Percentiles rank a stretch among this genome's conserved stretches.
These are phyloP conservation scores for Pachycephus smyrnensis DNA, from an alignment of 2,888 invertebrate genomes.

Conservation along the genomic window DNA sequence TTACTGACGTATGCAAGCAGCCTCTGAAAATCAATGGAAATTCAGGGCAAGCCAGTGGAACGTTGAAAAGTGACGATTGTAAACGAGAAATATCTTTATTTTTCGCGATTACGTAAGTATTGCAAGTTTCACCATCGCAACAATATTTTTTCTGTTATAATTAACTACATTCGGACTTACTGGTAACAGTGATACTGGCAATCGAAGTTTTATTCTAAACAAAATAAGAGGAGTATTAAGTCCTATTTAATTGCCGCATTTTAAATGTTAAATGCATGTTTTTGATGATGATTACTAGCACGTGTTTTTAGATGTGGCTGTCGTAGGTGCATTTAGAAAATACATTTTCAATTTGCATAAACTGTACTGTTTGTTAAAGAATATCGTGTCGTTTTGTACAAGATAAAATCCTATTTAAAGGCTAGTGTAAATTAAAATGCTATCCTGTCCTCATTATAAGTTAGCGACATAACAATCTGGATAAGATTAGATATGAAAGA, in stretches of 20 bases:
- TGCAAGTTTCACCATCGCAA: not conserved
- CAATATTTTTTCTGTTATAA: not conserved
- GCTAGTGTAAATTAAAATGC: too few relatives aligned
- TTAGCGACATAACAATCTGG: not conserved
- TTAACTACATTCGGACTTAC: not conserved
- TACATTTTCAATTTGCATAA: too few relatives aligned
- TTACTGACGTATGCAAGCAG: too few relatives aligned
- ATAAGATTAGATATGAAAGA: not conserved
- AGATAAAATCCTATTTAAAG: too few relatives aligned
- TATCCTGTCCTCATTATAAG: not conserved
- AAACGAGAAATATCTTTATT: not conserved
- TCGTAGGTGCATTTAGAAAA: too few relatives aligned
- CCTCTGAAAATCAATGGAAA: not conserved
- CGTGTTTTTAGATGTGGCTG: too few relatives aligned
- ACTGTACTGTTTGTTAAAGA: too few relatives aligned
- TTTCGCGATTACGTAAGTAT: not conserved
- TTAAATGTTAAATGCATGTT: not conserved
- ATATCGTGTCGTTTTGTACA: too few relatives aligned
- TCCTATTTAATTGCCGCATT: not conserved
- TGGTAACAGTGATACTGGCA: not conserved
- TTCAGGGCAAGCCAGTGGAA: not conserved
- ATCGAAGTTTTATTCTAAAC: not conserved
- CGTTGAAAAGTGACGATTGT: not conserved
- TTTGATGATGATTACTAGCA: too few relatives aligned
- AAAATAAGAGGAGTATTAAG: not conserved